Evolutionary conservation across 1,140 invertebrate genomes (phyloP).

Genomic region (Brachionus manjavacas): DNA sequence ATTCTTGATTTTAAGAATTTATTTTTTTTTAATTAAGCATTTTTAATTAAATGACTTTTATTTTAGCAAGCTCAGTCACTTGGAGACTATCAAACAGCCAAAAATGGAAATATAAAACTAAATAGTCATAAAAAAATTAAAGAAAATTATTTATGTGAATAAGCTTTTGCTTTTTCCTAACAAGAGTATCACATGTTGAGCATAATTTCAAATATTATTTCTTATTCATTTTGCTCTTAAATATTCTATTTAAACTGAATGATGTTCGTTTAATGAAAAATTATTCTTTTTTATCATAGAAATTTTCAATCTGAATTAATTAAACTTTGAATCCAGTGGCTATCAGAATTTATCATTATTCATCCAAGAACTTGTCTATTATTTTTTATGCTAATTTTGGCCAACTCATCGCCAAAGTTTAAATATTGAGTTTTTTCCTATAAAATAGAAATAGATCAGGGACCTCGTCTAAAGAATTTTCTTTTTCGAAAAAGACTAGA

Average conservation of each 20-base stretch:
- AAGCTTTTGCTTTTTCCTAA: neutral
- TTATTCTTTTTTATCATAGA: neutral
- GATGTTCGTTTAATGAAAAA: neutral
- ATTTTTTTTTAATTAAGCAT: neutral
- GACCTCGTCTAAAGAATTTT: neutral
- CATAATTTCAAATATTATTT: constrained; percentile 21
- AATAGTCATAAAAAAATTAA: neutral
- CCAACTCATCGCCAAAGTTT: neutral
- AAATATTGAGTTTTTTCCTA: neutral
- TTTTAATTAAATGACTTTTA: neutral
- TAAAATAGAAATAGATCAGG: neutral
- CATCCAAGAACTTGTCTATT: neutral
- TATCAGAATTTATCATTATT: neutral
- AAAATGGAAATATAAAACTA: neutral
- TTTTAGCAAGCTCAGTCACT: neutral
- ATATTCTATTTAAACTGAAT: neutral
- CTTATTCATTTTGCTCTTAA: neutral
- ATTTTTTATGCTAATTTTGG: neutral
- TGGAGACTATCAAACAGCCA: neutral
- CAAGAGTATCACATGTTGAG: constrained; percentile 7
- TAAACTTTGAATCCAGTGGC: neutral
- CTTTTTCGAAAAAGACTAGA: neutral
- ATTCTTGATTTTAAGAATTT: too few relatives aligned
- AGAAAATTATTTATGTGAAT: neutral
- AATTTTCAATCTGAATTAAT: neutral